These are phyloP conservation scores for Suricata suricatta DNA, from an alignment of 2,113 vertebrate genomes.

Conservation along the genomic window DNA sequence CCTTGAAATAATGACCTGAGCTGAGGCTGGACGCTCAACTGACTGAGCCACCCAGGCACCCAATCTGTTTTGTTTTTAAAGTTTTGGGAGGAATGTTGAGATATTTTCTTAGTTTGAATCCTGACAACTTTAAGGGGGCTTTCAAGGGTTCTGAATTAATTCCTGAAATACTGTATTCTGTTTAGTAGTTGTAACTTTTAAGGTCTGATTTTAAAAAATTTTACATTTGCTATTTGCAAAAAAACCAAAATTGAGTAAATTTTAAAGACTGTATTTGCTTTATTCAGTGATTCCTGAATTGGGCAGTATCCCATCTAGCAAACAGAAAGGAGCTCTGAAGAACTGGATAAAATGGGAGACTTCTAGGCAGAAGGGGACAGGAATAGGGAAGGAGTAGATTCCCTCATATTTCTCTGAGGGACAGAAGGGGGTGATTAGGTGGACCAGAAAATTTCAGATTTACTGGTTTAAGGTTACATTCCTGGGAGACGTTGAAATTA, in stretches of 20 bases:
- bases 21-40: no score
- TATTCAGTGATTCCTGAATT: not conserved
- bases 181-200: not conserved
- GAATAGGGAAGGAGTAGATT: not conserved
- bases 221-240: not conserved
- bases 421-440: not conserved
- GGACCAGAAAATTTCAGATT: not conserved
- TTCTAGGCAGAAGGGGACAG: not conserved
- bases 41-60: no score
- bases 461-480: not conserved
- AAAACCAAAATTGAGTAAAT: not conserved
- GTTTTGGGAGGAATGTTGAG: not conserved
- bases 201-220: not conserved
- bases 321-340: not conserved
- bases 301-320: not conserved
- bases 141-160: not conserved
- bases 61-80: not conserved
- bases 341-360: not conserved
- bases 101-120: slow-evolving; percentile 23
- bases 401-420: not conserved
- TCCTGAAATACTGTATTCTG: not conserved
- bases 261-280: not conserved
- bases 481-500: not conserved
- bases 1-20: no score
- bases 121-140: not conserved